phyloP scores from a whole-genome alignment of 2,113 vertebrate genomes.

The Cyprinodon brontotheroides region DNA sequence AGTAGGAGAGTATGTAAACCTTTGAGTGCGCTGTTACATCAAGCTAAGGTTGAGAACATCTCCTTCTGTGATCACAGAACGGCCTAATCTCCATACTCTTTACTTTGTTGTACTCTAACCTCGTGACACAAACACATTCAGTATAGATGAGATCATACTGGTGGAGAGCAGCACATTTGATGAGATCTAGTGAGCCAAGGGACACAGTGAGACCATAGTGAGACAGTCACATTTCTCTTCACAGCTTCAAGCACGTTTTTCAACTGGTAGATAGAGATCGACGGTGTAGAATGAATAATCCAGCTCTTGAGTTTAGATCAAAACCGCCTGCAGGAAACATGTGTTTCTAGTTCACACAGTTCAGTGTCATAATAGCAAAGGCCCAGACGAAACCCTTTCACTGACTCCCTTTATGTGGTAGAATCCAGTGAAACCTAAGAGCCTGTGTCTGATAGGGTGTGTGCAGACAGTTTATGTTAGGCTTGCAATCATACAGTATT shows the following conservation, averaged over 20 bases:
- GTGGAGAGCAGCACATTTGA: not conserved
- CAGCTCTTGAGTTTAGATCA: constrained; percentile 6
- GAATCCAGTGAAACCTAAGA: constrained; percentile 10
- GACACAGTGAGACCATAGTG: constrained; percentile 6
- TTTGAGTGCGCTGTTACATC: not conserved
- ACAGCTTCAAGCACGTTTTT: constrained; percentile 15
- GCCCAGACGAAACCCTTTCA: not conserved
- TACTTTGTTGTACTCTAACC: not conserved
- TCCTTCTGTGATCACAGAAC: too few species aligned
- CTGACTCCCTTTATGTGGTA: not conserved
- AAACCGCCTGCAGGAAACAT: constrained; percentile 7
- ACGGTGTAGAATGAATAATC: constrained; percentile 13
- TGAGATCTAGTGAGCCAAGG: not conserved
- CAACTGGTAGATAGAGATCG: constrained; percentile 7
- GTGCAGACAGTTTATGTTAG: not conserved
- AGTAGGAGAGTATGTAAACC: too few species aligned
- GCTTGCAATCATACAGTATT: not conserved
- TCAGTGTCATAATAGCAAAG: not conserved
- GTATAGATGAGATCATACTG: not conserved
- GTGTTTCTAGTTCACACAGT: not conserved
- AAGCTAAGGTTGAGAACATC: too few species aligned
- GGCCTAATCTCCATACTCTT: not conserved
- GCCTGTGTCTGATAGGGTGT: not conserved
- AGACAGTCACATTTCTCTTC: constrained; percentile 1
- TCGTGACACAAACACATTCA: not conserved